Percentiles rank a stretch among this genome's conserved stretches.
phyloP scores from a whole-genome alignment of 2,888 invertebrate species.

The Athalia rosae region DNA sequence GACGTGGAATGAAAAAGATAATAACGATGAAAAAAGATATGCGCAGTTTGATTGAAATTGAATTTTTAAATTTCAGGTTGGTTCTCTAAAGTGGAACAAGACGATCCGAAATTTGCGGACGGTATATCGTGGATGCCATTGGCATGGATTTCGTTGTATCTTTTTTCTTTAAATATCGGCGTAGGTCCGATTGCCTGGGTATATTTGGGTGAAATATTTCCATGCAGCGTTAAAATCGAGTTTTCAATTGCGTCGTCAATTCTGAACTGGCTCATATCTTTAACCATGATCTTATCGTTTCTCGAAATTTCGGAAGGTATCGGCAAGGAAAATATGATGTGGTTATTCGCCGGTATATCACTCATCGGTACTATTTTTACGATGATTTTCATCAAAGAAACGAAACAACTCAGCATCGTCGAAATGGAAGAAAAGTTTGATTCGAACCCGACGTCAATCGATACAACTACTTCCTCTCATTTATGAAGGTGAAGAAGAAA shows the following conservation, averaged over 20 bases:
- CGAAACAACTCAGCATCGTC: conserved; percentile 58
- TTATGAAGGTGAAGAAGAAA: background rate
- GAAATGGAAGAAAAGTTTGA: conserved; percentile 56
- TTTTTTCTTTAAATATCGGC: conserved; percentile 63
- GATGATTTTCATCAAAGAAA: conserved; percentile 57
- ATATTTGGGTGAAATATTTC: conserved; percentile 65
- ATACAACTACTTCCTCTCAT: background rate
- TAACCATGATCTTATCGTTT: conserved; percentile 59
- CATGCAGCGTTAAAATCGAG: conserved; percentile 58
- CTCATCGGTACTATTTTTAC: conserved; percentile 58
- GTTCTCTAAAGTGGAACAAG: conserved; percentile 58
- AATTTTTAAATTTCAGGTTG: conserved; percentile 56
- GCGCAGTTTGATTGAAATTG: background rate
- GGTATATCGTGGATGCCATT: conserved; percentile 65
- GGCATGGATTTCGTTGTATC: conserved; percentile 59
- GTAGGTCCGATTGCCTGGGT: conserved; percentile 67
- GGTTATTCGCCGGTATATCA: conserved; percentile 60
- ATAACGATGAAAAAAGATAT: background rate
- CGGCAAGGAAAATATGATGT: conserved; percentile 58
- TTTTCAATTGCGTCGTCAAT: conserved; percentile 55
- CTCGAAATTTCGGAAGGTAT: conserved; percentile 55
- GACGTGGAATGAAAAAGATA: background rate
- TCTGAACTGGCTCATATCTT: conserved; percentile 62
- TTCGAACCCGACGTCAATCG: background rate
- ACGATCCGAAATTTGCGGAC: conserved; percentile 64